Conservation (phyloP, 2,797 vertebrate species). For the Avahi laniger region DNA sequence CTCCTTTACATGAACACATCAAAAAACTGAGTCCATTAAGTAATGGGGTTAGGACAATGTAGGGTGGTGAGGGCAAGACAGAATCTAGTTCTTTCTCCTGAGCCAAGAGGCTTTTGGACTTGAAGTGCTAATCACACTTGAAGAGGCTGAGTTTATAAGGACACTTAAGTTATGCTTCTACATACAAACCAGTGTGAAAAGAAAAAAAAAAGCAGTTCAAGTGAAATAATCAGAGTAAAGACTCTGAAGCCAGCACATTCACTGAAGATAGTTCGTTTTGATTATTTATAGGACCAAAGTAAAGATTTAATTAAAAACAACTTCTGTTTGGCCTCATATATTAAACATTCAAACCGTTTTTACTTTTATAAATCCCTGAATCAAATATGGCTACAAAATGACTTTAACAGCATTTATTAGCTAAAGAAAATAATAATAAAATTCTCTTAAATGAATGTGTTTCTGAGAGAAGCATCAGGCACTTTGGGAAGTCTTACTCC, state of each 20-base stretch:
- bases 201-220: not conserved
- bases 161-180: conserved; percentile 3
- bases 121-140: not conserved
- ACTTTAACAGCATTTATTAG: conserved; percentile 13
- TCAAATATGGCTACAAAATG: conserved; percentile 9
- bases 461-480: not conserved
- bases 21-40: not conserved
- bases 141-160: not conserved
- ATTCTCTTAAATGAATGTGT: not conserved
- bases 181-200: not conserved
- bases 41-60: not conserved
- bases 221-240: not conserved
- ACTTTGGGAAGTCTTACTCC: not conserved
- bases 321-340: not conserved
- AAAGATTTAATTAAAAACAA: conserved; percentile 43
- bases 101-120: not conserved
- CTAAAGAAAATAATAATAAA: conserved; percentile 36
- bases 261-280: conserved; percentile 30
- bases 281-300: not conserved
- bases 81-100: not conserved
- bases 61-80: not conserved
- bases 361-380: not conserved
- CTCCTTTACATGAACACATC: not conserved
- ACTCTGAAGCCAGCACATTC: not conserved
- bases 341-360: conserved; percentile 27